Percentiles rank a stretch among this genome's conserved stretches.
phyloP scores from a whole-genome alignment of 2,113 vertebrate genomes.

The Carollia perspicillata region DNA sequence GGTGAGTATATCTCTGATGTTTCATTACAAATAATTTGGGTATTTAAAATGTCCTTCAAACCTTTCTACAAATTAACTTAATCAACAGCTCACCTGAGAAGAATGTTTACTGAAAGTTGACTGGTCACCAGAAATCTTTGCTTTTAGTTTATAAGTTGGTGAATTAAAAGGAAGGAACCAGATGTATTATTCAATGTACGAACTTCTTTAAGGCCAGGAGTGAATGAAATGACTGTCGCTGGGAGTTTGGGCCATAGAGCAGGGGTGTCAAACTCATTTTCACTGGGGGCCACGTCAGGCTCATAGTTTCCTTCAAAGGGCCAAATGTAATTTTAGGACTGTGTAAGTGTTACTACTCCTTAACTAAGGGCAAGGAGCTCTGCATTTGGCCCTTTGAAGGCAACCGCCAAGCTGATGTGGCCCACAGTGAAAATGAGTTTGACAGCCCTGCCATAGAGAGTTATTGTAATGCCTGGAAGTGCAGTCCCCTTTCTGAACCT shows the following conservation, averaged over 20 bases:
- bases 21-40: neutral
- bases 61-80: neutral
- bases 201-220: neutral
- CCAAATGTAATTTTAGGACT: too few species aligned
- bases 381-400: too few species aligned
- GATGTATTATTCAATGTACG: neutral
- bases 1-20: neutral
- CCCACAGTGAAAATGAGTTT: too few species aligned
- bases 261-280: too few species aligned
- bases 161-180: neutral
- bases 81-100: neutral
- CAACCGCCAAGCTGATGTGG: too few species aligned
- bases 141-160: neutral
- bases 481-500: neutral
- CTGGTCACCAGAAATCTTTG: neutral
- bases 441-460: neutral
- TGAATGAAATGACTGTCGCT: neutral
- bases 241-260: fast-evolving
- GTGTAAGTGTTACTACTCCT: too few species aligned
- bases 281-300: too few species aligned
- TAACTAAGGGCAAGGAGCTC: too few species aligned
- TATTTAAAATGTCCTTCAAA: neutral
- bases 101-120: neutral
- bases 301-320: too few species aligned
- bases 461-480: neutral